Percentiles rank a stretch among this genome's conserved stretches.
Evolutionary conservation across 2,888 invertebrate genomes (phyloP).

Genomic region (Cephonodes hylas): DNA sequence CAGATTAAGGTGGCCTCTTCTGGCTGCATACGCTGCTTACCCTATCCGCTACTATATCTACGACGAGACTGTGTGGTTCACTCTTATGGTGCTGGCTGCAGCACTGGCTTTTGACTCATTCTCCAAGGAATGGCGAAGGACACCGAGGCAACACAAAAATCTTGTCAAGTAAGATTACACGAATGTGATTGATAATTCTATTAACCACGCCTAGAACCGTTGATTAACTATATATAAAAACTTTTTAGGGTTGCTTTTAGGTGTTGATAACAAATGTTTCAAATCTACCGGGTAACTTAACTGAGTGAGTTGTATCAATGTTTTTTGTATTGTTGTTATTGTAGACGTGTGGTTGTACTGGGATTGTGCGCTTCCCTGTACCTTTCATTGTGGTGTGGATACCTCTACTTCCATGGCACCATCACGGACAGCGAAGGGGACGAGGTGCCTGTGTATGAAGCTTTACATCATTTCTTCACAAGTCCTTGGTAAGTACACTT

Average conservation of each 20-base stretch:
- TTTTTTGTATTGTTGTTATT: constrained; percentile 15
- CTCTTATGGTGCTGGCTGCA: constrained; percentile 83
- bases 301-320: not conserved
- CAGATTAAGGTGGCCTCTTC: constrained; percentile 84
- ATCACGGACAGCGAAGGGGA: constrained; percentile 92
- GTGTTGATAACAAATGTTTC: too few relatives aligned
- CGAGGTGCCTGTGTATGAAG: constrained; percentile 92
- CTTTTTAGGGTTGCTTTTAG: too few relatives aligned
- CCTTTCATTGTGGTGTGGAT: constrained; percentile 87
- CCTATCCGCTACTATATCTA: constrained; percentile 86
- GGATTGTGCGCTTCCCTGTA: constrained; percentile 84
- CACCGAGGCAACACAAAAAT: constrained; percentile 68
- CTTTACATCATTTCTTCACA: constrained; percentile 92
- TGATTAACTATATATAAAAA: too few relatives aligned
- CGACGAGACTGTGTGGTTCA: constrained; percentile 87
- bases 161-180: constrained; percentile 47
- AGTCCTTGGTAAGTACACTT: constrained; percentile 85
- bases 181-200: not conserved
- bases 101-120: constrained; percentile 87
- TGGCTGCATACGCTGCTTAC: constrained; percentile 85
- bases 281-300: too few relatives aligned
- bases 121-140: constrained; percentile 89
- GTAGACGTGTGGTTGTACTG: constrained; percentile 82
- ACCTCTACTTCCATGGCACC: constrained; percentile 93
- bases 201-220: not conserved